Evolutionary conservation across 2,113 vertebrate species (phyloP).

Genomic region (Elephas maximus): DNA sequence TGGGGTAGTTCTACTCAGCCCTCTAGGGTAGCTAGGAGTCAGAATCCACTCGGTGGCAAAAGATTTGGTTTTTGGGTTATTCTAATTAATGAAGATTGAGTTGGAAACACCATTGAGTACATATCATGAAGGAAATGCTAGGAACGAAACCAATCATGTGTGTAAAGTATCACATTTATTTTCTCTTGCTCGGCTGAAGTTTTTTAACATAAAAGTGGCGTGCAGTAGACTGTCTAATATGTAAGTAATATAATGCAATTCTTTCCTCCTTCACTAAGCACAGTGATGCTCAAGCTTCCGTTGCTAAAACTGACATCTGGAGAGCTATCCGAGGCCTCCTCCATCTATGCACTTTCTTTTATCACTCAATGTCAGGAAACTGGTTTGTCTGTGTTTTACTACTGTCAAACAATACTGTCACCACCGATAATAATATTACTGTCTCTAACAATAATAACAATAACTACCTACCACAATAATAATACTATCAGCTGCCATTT

Average conservation of each 20-base stretch:
- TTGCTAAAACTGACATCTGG: constrained; percentile 45
- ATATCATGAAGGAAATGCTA: neutral
- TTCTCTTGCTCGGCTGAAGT: neutral
- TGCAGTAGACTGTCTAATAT: constrained; percentile 12
- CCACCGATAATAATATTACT: neutral
- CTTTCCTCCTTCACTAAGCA: neutral
- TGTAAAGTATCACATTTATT: constrained; percentile 26
- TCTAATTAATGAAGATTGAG: constrained; percentile 46
- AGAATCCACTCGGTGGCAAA: too few relatives aligned
- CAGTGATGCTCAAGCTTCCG: neutral
- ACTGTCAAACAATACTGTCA: neutral
- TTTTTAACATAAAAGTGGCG: constrained; percentile 24
- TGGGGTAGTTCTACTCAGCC: too few relatives aligned
- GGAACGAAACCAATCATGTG: constrained; percentile 4
- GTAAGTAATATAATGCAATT: neutral
- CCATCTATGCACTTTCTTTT: neutral
- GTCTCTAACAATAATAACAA: neutral
- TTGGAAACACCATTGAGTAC: neutral
- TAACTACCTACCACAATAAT: neutral
- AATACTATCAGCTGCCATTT: neutral
- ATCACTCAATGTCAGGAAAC: neutral
- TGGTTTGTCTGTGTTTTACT: constrained; percentile 42
- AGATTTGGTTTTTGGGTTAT: neutral
- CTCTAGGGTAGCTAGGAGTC: too few relatives aligned
- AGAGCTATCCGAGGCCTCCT: neutral